These are phyloP conservation scores for Malurus splendens DNA, from an alignment of 2,797 vertebrate genomes.

Conservation along the genomic window DNA sequence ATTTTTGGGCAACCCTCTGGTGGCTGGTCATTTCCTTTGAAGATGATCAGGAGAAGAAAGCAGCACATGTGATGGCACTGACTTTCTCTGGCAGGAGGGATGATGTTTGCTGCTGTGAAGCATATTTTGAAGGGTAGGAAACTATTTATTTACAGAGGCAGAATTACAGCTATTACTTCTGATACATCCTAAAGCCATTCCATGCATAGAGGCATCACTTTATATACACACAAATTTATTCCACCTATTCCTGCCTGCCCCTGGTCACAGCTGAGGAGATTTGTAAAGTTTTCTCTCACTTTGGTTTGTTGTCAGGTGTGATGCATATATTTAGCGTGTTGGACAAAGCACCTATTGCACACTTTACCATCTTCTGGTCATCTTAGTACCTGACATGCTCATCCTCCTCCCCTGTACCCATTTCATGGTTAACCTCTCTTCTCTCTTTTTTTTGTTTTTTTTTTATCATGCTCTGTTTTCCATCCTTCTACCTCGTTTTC, in stretches of 20 bases:
- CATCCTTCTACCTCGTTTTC: background rate
- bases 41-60: background rate
- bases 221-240: background rate
- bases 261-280: background rate
- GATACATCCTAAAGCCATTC: background rate
- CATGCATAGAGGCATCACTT: background rate
- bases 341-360: background rate
- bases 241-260: background rate
- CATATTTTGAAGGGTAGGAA: background rate
- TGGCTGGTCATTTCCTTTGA: background rate
- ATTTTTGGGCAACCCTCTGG: background rate
- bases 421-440: background rate
- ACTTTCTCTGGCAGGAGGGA: background rate
- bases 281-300: background rate
- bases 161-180: background rate
- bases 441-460: background rate
- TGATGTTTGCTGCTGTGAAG: background rate
- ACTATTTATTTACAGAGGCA: background rate
- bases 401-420: background rate
- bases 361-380: background rate
- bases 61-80: fast-evolving
- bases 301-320: background rate
- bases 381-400: background rate
- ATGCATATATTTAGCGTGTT: background rate
- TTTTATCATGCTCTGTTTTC: background rate